Evolutionary conservation across 2,888 invertebrate species (phyloP).

Genomic region (Pandemis heparana): DNA sequence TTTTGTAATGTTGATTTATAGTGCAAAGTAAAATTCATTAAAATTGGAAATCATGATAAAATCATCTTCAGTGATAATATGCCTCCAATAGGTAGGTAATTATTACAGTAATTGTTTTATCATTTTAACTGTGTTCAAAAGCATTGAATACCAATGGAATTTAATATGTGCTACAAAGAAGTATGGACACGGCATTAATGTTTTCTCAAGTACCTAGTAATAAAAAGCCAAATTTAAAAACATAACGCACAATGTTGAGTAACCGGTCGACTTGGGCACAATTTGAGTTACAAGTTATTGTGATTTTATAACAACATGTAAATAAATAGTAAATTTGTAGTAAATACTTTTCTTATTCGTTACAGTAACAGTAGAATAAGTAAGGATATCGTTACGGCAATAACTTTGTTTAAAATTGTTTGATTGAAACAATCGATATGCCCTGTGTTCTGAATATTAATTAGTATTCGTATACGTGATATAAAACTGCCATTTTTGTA

Average conservation of each 20-base stretch:
- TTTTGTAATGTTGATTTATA: not conserved
- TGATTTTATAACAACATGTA: constrained; percentile 61
- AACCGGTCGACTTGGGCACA: constrained; percentile 66
- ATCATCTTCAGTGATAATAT: too few species aligned
- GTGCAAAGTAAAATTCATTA: too few species aligned
- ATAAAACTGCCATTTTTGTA: constrained; percentile 80
- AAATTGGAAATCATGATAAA: too few species aligned
- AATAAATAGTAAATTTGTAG: constrained; percentile 57
- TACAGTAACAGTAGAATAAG: constrained; percentile 47
- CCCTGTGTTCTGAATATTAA: constrained; percentile 66
- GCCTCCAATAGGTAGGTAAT: too few species aligned
- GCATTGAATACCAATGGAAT: too few species aligned
- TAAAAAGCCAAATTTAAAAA: constrained; percentile 1
- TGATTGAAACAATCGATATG: constrained; percentile 52
- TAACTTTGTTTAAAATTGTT: constrained; percentile 62
- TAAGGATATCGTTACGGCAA: constrained; percentile 66
- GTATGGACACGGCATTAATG: not conserved
- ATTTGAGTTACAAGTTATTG: constrained; percentile 56
- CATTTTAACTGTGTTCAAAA: too few species aligned
- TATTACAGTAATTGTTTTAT: too few species aligned
- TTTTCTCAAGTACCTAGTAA: not conserved
- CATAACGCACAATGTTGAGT: constrained; percentile 65
- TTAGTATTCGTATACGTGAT: constrained; percentile 78
- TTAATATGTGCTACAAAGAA: not conserved
- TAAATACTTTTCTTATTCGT: constrained; percentile 55